A percentile compares a stretch with the other conserved stretches of the same genome.
phyloP scores from a whole-genome alignment of 2,113 vertebrate genomes.

The Eretmochelys imbricata region DNA sequence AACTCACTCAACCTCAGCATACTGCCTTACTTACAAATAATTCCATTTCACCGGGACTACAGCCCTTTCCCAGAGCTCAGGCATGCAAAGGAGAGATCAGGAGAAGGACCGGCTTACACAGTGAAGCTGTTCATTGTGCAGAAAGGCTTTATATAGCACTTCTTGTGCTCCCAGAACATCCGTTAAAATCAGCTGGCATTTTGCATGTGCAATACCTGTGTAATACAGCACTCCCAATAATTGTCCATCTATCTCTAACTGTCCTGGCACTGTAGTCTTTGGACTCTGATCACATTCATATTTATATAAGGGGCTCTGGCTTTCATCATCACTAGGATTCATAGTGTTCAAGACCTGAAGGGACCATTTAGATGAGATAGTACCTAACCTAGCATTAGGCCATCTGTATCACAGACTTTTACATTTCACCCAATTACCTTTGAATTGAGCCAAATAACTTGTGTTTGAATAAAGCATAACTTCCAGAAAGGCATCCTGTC shows the following conservation, averaged over 20 bases:
- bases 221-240: not conserved
- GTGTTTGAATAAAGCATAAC: not conserved
- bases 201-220: not conserved
- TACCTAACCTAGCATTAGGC: not conserved
- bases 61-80: not conserved
- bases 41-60: not conserved
- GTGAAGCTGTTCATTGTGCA: rapidly evolving
- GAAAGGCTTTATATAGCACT: not conserved
- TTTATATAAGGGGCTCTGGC: not conserved
- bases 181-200: not conserved
- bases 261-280: not conserved
- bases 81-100: not conserved
- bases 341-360: not conserved
- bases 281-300: not conserved
- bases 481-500: not conserved
- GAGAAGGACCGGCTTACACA: not conserved
- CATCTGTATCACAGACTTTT: not conserved
- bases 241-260: not conserved
- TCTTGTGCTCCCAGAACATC: not conserved
- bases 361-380: not conserved
- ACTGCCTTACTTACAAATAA: not conserved
- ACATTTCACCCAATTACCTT: not conserved
- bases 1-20: not conserved
- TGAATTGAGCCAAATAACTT: not conserved
- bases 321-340: not conserved